Evolutionary conservation across 2,113 vertebrate genomes (phyloP).

Genomic region (Narcine bancroftii): DNA sequence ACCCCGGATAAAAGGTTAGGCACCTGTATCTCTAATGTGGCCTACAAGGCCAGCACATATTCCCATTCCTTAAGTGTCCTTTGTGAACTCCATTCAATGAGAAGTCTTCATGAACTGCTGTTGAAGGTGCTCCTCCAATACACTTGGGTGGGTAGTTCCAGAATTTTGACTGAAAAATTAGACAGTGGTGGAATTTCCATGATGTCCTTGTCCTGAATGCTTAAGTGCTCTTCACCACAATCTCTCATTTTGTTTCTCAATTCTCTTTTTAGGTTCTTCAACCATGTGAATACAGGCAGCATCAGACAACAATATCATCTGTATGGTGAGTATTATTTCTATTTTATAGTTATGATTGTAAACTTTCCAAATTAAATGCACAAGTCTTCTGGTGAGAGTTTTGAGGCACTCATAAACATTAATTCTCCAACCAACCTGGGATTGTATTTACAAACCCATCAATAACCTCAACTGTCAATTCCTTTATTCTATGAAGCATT

Average conservation of each 20-base stretch:
- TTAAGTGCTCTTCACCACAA: not conserved
- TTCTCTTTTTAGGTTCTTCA: not conserved
- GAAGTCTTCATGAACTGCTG: too few species aligned
- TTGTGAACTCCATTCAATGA: too few species aligned
- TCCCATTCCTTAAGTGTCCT: too few species aligned
- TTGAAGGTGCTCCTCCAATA: too few species aligned
- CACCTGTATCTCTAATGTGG: too few species aligned
- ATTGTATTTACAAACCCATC: not conserved
- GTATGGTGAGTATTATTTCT: not conserved
- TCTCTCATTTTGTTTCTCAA: not conserved
- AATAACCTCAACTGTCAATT: not conserved
- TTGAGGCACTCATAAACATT: too few species aligned
- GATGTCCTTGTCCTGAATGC: too few species aligned
- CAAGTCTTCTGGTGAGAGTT: not conserved
- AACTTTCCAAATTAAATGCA: not conserved
- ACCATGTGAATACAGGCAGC: not conserved
- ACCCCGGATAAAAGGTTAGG: too few species aligned
- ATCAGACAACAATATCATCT: not conserved
- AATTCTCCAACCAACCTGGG: not conserved
- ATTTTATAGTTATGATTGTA: not conserved
- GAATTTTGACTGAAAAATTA: too few species aligned
- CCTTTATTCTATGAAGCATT: not conserved
- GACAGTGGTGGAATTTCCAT: too few species aligned
- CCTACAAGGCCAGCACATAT: too few species aligned
- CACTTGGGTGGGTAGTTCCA: too few species aligned